Evolutionary conservation across 2,113 vertebrate genomes (phyloP).

Genomic region (Megaptera novaeangliae): DNA sequence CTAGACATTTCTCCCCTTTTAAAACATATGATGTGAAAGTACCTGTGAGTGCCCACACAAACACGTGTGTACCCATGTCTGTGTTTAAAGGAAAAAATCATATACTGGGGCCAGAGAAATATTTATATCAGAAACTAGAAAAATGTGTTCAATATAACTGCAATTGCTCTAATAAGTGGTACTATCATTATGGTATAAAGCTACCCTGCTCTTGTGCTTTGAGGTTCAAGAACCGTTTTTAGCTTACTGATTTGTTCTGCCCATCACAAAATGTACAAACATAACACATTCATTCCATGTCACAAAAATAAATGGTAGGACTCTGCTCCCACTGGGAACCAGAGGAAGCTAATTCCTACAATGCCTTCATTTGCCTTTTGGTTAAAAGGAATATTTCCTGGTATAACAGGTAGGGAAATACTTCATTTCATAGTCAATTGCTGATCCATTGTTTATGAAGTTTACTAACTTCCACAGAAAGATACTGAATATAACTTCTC

Average conservation of each 20-base stretch:
- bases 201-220: background rate
- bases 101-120: background rate
- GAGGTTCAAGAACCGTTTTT: background rate
- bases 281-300: background rate
- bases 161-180: background rate
- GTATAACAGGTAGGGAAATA: background rate
- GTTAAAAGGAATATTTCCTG: background rate
- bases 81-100: background rate
- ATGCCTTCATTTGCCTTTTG: background rate
- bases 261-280: background rate
- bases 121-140: background rate
- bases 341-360: background rate
- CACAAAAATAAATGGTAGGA: background rate
- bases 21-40: background rate
- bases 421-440: background rate
- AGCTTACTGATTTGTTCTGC: background rate
- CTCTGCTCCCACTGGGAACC: background rate
- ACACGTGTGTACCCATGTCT: background rate
- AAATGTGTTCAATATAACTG: background rate
- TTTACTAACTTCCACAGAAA: background rate
- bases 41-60: background rate
- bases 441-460: background rate
- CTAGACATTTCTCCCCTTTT: background rate
- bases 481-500: slow-evolving; percentile 1
- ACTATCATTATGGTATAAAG: background rate